phyloP scores from a whole-genome alignment of 2,797 vertebrate species.

The Myripristis murdjan region DNA sequence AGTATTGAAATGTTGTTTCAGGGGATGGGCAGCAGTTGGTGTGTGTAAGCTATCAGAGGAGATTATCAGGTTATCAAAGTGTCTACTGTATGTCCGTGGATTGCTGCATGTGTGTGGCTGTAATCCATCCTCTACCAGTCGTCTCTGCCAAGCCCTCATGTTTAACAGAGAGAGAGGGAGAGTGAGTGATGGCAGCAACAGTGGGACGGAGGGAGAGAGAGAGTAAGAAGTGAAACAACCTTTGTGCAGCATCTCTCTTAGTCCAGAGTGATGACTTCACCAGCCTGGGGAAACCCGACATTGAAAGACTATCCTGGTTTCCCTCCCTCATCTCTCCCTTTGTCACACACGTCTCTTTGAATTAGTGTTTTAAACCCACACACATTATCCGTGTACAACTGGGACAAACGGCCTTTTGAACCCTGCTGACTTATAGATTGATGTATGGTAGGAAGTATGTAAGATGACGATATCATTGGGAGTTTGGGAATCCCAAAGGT shows the following conservation, averaged over 20 bases:
- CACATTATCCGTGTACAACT: slow-evolving; percentile 32
- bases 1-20: neutral
- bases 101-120: slow-evolving; percentile 44
- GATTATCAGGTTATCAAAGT: neutral
- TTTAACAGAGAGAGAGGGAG: slow-evolving; percentile 18
- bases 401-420: slow-evolving; percentile 58
- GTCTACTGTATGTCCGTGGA: neutral
- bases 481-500: slow-evolving; percentile 44
- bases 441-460: slow-evolving; percentile 56
- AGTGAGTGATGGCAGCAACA: slow-evolving; percentile 3
- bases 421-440: slow-evolving; percentile 41
- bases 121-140: neutral
- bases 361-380: slow-evolving; percentile 47
- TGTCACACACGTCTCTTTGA: slow-evolving; percentile 53
- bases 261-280: slow-evolving; percentile 63
- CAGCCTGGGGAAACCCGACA: slow-evolving; percentile 64
- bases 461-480: slow-evolving; percentile 48
- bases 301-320: slow-evolving; percentile 40
- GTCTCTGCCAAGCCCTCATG: slow-evolving; percentile 35
- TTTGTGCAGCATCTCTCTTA: slow-evolving; percentile 23
- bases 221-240: slow-evolving; percentile 38
- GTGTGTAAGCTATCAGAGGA: neutral
- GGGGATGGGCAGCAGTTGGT: neutral
- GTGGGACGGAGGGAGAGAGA: slow-evolving; percentile 16
- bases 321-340: slow-evolving; percentile 24